Base-by-base conservation (phyloP, 2,888 invertebrate genomes). In the Brachypterus glaber region DNA sequence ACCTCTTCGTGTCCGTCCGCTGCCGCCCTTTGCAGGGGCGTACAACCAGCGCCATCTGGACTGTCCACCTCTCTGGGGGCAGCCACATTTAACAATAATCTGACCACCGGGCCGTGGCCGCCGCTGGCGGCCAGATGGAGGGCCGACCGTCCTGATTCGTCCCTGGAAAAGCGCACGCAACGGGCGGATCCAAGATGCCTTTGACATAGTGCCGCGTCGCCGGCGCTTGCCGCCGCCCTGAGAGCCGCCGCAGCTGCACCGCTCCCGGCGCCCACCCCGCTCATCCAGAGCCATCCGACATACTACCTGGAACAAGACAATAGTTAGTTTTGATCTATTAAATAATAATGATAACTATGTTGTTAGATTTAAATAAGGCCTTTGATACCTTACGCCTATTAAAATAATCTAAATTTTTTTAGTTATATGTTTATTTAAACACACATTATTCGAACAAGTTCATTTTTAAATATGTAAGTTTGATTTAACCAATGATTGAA, bases 1-100 rank as follows among this genome's bases (percentile, higher is more conserved):
- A 84, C 77, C 51, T 82, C 80, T 54, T 79, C 71, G 64, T 86
- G 82, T 49, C 89, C 90, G 61, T 87, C 85, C 52, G 85, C 82
- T 50, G 87, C 79, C 47, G 88, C 86, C 56, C 82, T 73, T 61
- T 87, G 86, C 50, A 83, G 58, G 55, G 86, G 75, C 58, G 82
- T 79, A 68, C 82, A 76, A 47, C 86, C 81, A 55, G 79, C 73
- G 51, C 64, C 62, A 43, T 66, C 66, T 12, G 63, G 57, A 21
- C 58, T 62, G 67, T 74, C 75, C 64, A 73, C 59, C 47, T 67
- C 64, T 59, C 65, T 68, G 63, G 68, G 61, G 44, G 65, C 63
- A 44, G 63, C 63, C 29, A 61, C 63, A 40, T 55, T 56, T 40
- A 65, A 54, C 45, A 66, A 54, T 44, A 63, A 48, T 32, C 64